phyloP scores from a whole-genome alignment of 2,113 vertebrate species.

The Ciconia maguari region DNA sequence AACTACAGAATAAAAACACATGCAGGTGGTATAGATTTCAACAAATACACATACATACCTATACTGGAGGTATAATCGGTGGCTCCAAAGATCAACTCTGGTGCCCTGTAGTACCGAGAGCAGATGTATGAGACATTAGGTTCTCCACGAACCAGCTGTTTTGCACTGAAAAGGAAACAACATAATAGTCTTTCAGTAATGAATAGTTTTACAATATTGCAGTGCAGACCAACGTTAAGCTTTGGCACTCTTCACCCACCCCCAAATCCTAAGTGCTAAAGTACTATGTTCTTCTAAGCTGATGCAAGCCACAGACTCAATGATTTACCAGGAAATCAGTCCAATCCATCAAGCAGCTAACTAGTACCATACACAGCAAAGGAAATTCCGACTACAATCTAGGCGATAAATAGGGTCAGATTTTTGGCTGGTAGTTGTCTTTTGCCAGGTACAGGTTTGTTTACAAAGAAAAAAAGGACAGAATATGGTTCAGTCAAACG shows the following conservation, averaged over 20 bases:
- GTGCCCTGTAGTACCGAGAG: conserved; percentile 99
- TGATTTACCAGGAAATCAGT: not conserved
- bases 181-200: not conserved
- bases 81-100: conserved; percentile 99
- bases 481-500: not conserved
- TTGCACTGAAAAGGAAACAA: conserved; percentile 82
- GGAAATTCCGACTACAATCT: not conserved
- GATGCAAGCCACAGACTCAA: not conserved
- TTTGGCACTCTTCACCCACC: not conserved
- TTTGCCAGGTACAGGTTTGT: not conserved
- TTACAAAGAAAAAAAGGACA: not conserved
- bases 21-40: not conserved
- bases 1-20: not conserved
- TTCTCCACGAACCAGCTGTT: conserved; percentile 98
- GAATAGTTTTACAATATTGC: not conserved
- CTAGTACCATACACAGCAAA: not conserved
- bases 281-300: not conserved
- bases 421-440: not conserved
- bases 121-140: conserved; percentile 99
- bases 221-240: not conserved
- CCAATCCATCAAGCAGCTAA: not conserved
- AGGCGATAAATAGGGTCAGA: not conserved
- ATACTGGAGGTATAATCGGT: conserved; percentile 99
- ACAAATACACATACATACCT: conserved; percentile 74
- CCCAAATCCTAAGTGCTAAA: not conserved